phyloP scores from a whole-genome alignment of 2,113 vertebrate genomes.

The Rostratula benghalensis region DNA sequence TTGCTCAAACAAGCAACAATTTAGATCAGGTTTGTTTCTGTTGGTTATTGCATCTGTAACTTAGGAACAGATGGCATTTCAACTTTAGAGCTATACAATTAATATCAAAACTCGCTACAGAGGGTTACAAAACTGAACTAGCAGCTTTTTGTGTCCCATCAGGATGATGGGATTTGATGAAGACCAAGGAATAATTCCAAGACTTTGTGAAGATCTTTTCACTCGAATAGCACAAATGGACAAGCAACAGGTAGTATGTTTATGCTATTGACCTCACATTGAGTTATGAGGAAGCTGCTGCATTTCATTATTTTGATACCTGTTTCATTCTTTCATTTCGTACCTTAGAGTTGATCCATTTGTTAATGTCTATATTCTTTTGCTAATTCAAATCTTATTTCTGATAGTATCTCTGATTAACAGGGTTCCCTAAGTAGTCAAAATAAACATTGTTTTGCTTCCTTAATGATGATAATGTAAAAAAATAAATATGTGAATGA shows the following conservation, averaged over 20 bases:
- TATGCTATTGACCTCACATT: not conserved
- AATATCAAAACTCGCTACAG: not conserved
- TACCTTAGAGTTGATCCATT: not conserved
- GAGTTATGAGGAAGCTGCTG: not conserved
- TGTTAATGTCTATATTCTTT: not conserved
- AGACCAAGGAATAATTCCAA: constrained; percentile 88
- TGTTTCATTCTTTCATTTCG: not conserved
- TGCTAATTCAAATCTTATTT: not conserved
- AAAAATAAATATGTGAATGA: not conserved
- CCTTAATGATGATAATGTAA: not conserved
- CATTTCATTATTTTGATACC: not conserved
- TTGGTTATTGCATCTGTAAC: not conserved
- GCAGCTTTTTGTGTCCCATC: not conserved
- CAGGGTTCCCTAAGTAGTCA: not conserved
- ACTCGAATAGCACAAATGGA: constrained; percentile 74
- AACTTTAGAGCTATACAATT: not conserved
- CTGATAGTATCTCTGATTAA: not conserved
- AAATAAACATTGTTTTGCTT: not conserved
- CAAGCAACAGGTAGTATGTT: constrained; percentile 77
- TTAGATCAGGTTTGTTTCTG: not conserved
- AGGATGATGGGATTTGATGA: constrained; percentile 98
- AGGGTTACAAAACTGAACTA: not conserved
- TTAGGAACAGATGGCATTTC: not conserved
- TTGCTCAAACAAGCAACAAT: not conserved
- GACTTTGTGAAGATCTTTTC: constrained; percentile 93